Percentiles rank a stretch among this genome's conserved stretches.
Evolutionary conservation across 2,888 invertebrate genomes (phyloP).

Genomic region (Cephonodes hylas): DNA sequence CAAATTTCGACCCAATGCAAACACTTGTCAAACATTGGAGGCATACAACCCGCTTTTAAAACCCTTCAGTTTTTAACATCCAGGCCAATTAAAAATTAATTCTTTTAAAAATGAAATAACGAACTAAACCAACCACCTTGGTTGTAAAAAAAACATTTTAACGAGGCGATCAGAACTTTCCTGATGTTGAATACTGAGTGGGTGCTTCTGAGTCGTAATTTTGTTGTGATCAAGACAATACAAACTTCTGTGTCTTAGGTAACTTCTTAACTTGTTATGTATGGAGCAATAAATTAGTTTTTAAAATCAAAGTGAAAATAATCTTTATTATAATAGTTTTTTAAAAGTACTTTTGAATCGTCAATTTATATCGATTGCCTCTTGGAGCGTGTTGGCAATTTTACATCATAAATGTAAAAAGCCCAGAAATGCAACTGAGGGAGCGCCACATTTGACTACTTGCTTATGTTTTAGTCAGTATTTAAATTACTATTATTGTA

Average conservation of each 20-base stretch:
- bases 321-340: no score
- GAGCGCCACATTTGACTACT: no score
- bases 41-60: not conserved
- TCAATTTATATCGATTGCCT: no score
- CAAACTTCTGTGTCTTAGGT: not conserved
- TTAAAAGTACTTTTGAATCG: no score
- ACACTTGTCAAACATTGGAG: not conserved
- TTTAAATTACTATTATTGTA: no score
- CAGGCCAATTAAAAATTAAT: not conserved
- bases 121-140: constrained; percentile 23
- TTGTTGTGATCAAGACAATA: not conserved
- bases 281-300: not conserved
- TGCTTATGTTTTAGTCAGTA: no score
- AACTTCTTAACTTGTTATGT: not conserved
- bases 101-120: constrained; percentile 23
- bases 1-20: no score
- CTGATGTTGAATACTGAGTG: not conserved
- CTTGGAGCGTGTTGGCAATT: no score
- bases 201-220: not conserved
- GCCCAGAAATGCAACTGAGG: no score
- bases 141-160: constrained; percentile 28
- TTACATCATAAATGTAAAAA: no score
- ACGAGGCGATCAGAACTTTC: constrained; percentile 26
- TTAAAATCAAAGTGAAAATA: no score
- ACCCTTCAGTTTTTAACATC: not conserved